Conservation (phyloP, 2,113 vertebrate genomes). For the Anas platyrhynchos region DNA sequence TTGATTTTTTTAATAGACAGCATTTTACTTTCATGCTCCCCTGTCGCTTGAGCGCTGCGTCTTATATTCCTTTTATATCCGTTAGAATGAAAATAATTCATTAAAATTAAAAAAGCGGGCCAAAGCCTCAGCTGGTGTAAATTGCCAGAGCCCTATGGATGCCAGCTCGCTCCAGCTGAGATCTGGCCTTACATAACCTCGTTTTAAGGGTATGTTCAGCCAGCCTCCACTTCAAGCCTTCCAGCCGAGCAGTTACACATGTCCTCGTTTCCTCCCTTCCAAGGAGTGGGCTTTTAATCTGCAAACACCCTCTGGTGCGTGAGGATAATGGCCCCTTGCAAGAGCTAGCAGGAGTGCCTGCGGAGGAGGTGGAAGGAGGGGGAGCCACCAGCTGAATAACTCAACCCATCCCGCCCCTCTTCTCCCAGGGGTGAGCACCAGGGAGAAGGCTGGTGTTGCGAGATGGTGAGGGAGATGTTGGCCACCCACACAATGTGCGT, state of each 20-base stretch:
- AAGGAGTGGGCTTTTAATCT: background rate
- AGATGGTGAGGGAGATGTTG: background rate
- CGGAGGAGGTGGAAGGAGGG: background rate
- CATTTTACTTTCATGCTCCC: conserved; percentile 16
- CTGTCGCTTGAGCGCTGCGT: background rate
- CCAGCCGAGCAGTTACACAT: background rate
- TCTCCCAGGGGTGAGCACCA: background rate
- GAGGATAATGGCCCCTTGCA: background rate
- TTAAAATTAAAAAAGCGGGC: conserved; percentile 57
- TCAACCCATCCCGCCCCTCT: background rate
- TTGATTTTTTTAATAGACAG: background rate
- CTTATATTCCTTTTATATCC: conserved; percentile 1
- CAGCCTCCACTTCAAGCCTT: conserved; percentile 5
- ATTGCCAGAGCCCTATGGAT: conserved; percentile 42
- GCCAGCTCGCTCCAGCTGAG: conserved; percentile 56
- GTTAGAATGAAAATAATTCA: conserved; percentile 50
- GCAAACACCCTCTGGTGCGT: background rate
- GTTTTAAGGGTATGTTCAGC: background rate
- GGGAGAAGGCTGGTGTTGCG: background rate
- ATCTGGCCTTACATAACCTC: conserved; percentile 52
- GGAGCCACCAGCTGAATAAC: background rate
- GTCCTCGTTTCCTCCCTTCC: conserved; percentile 18
- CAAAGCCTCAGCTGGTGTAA: conserved; percentile 64
- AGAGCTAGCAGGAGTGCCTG: background rate
- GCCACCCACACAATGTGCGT: accelerated